Base-by-base conservation (phyloP, 2,113 vertebrate species). In the Uria aalge region DNA sequence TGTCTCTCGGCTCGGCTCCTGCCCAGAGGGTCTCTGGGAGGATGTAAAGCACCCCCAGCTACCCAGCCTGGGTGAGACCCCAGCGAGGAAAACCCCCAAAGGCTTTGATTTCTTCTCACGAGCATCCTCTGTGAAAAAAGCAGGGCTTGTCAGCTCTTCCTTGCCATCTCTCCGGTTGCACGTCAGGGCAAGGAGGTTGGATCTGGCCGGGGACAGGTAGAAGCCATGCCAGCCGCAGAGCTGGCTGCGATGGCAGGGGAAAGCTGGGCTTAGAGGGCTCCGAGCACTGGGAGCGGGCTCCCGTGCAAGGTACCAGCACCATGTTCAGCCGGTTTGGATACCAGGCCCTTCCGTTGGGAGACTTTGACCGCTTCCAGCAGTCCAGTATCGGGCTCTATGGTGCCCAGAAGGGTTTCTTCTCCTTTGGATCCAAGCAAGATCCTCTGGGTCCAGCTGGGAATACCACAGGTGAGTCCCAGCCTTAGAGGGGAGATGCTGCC, bases 291-390 rank as follows among this genome's bases (percentile, higher is more conserved):
- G 24, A 86, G 57, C 3, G 1, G 11, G 40, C 19, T 38, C 11
- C 30, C 0, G 2, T 26, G 66, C 10, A 2, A 78, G 34, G 60
- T 43, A 12, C n/a, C 36, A 8, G 62, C 17, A 85, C 50, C 52
- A 99, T 99, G 99, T 98, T 99, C 38, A 80, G 93, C 60, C 86
- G 98, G 21, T 95, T 97, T 0, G 97, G 96, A 15, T 99, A 99
- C 71, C 94, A 98, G 53, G 97, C 96, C n/a, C 97, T 99, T 43
- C 97, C 98, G 14, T 94, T 99, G 85, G 98, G 97, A 71, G 98
- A 99, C 40, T 96, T 96, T 50, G 96, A 97, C 75, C 94, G 95
- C 24, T 89, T 81, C 55, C 88, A 91, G 90, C 88, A 95, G 75
- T 98, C 96, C 80, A 97, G 95, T 85, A 98, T 98, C 4, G 98